Base-by-base conservation (phyloP, 2,113 vertebrate genomes). In the Pelmatolapia mariae region DNA sequence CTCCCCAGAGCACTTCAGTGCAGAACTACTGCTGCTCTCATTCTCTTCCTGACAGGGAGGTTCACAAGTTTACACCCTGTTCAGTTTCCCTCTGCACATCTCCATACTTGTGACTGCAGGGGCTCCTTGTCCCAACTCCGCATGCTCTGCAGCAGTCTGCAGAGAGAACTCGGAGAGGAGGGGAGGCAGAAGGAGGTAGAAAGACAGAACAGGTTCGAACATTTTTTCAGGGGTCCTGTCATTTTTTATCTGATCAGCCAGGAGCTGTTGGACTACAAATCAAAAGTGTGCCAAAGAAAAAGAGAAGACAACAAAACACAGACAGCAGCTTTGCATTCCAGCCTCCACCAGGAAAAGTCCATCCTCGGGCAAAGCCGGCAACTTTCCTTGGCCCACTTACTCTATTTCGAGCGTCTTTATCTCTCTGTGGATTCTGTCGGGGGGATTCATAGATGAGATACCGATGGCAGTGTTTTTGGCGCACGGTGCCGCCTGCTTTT, bases 181-280 rank as follows among this genome's bases (percentile, higher is more conserved):
- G 81, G 50, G 63, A 89, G 91, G 66, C 8, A 86, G 71, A 29
- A 76, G 85, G 33, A 89, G 82, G 78, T 45, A 87, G 56, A 92
- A 76, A 91, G 40, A 84, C 24, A 94, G 94, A 96, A 96, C 96
- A 97, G 95, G 96, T 96, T 95, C 93, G 87, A 97, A 96, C 96
- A 96, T 96, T 96, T 96, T 96, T 96, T 95, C n/a, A 95, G 93
- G 93, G 22, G 93, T 94, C 95, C 91, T 96, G 95, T 96, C 95
- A 95, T 97, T 96, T 95, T 95, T 96, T 96, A 97, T 97, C 97
- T 97, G 96, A 97, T 97, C 95, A 96, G 95, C 96, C 94, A 86
- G 91, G 73, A 96, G 97, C 96, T 94, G 84, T 96, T 96, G 95
- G 95, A 96, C 95, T 93, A 95, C 91, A 95, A 95, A 95, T 96